These are phyloP conservation scores for Pangasius krempfi DNA, from an alignment of 2,797 vertebrate genomes.

Conservation along the genomic window DNA sequence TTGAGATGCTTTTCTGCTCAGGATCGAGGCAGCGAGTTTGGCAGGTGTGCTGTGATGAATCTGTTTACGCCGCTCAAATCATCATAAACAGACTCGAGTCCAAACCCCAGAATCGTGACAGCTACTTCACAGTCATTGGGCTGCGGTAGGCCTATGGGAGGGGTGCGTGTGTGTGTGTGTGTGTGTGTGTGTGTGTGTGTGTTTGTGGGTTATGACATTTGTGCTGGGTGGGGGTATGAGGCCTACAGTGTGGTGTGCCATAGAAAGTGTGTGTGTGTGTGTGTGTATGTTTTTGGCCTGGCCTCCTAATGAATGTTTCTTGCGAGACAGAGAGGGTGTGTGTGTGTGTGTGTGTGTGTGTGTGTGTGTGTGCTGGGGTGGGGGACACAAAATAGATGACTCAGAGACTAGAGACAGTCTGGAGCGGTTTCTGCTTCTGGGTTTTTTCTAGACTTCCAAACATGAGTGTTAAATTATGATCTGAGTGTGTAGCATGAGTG, in stretches of 20 bases:
- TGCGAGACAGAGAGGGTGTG: background rate
- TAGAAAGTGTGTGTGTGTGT: conserved; percentile 39
- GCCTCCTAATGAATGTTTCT: conserved; percentile 43
- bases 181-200: conserved; percentile 39
- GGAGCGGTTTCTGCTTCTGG: conserved; percentile 5
- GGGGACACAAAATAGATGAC: conserved; percentile 53
- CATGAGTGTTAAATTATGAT: conserved; percentile 26
- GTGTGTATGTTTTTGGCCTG: conserved; percentile 33
- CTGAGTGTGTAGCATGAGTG: conserved; percentile 11
- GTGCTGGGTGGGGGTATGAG: conserved; percentile 43
- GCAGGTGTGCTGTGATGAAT: conserved; percentile 17
- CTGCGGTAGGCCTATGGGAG: conserved; percentile 34
- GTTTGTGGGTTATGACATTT: conserved; percentile 43
- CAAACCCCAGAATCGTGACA: conserved; percentile 46
- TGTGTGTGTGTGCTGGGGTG: conserved; percentile 44
- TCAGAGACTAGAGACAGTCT: conserved; percentile 42
- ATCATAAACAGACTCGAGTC: conserved; percentile 25
- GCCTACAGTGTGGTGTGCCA: conserved; percentile 45
- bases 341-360: conserved; percentile 12
- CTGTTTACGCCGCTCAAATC: conserved; percentile 13
- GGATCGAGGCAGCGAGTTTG: background rate
- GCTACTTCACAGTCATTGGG: conserved; percentile 27
- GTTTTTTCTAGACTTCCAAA: background rate
- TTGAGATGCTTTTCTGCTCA: background rate
- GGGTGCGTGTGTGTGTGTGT: conserved; percentile 39